These are phyloP conservation scores for Drosophila nikananu DNA, from an alignment of 1,140 invertebrate species.

Conservation along the genomic window DNA sequence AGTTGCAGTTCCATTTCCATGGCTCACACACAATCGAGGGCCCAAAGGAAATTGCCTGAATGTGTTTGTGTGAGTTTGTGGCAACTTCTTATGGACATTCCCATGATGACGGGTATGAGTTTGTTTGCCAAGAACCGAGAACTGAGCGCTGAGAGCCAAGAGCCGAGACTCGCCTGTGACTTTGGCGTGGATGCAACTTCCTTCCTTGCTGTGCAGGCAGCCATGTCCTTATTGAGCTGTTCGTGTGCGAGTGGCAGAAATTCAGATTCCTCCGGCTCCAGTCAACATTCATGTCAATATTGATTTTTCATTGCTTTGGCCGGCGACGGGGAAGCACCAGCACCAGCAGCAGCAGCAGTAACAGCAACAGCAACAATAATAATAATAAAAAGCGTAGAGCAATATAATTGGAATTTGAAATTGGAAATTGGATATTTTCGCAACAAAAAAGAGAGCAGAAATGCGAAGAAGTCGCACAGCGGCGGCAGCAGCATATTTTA, in stretches of 20 bases:
- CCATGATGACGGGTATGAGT: conserved; percentile 46
- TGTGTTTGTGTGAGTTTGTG: conserved; percentile 19
- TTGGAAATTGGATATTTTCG: conserved; percentile 82
- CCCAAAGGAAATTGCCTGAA: conserved; percentile 12
- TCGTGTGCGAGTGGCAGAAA: conserved; percentile 45
- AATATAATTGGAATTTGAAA: conserved; percentile 84
- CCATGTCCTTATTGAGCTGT: conserved; percentile 53
- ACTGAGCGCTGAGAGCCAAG: conserved; percentile 6
- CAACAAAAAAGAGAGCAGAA: conserved; percentile 62
- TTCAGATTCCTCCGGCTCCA: conserved; percentile 53
- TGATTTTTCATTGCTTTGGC: conserved; percentile 75
- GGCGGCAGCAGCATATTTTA: conserved; percentile 62
- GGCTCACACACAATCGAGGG: conserved; percentile 13
- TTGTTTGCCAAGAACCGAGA: conserved; percentile 39
- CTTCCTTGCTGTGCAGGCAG: conserved; percentile 13
- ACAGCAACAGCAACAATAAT: conserved; percentile 61
- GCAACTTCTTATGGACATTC: conserved; percentile 53
- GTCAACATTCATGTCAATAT: conserved; percentile 78
- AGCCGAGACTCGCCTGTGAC: conserved; percentile 34
- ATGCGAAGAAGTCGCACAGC: conserved; percentile 51
- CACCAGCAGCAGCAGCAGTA: conserved; percentile 17
- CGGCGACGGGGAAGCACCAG: conserved; percentile 31
- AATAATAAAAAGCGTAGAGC: conserved; percentile 82
- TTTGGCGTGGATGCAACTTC: conserved; percentile 44
- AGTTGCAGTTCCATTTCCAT: conserved; percentile 42